These are phyloP conservation scores for Pelvicachromis taeniatus DNA, from an alignment of 2,113 vertebrate genomes.

Conservation along the genomic window DNA sequence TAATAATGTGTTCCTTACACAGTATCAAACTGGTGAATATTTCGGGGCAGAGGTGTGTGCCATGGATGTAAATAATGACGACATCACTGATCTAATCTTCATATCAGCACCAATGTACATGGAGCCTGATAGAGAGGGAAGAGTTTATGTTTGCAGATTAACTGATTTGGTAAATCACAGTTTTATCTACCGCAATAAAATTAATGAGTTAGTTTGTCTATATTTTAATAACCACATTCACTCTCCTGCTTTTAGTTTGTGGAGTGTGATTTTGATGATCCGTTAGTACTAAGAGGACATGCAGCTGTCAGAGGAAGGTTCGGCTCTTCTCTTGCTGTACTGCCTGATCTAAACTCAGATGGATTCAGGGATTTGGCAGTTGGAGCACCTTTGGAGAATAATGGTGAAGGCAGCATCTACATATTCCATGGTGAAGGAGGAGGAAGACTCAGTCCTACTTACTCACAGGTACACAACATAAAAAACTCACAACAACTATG, in stretches of 20 bases:
- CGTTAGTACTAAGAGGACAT: background rate
- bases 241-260: no score
- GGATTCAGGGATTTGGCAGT: constrained; percentile 61
- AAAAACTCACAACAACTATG: accelerated
- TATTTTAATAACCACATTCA: no score
- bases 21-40: constrained; percentile 77
- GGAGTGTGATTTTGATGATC: no score
- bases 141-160: no score
- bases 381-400: constrained; percentile 73
- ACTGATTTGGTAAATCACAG: no score
- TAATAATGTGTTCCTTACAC: background rate
- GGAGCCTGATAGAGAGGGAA: no score
- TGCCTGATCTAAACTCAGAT: constrained; percentile 68
- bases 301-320: constrained; percentile 44
- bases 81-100: no score
- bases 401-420: constrained; percentile 69
- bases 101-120: no score
- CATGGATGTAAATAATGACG: no score
- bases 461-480: background rate
- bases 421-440: constrained; percentile 58
- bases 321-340: constrained; percentile 67
- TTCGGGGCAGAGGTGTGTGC: constrained; percentile 52
- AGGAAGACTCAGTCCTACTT: constrained; percentile 15
- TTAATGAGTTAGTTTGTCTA: no score
- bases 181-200: no score